Conservation (phyloP, 2,797 vertebrate species). For the Cossypha niveicapilla region DNA sequence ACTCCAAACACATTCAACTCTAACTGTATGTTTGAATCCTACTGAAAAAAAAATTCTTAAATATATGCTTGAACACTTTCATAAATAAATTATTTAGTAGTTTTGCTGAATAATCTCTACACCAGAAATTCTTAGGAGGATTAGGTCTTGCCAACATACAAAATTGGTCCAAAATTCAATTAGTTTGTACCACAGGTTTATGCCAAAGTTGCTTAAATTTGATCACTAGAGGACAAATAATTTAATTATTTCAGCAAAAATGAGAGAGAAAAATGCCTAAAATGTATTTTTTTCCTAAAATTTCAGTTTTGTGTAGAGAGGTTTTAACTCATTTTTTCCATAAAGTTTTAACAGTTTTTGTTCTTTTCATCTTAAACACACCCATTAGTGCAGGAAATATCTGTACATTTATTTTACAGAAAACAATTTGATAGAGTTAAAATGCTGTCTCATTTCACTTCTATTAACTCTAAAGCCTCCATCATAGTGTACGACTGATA, state of each 20-base stretch:
- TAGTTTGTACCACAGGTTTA: neutral
- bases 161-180: neutral
- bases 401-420: neutral
- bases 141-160: neutral
- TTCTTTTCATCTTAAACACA: neutral
- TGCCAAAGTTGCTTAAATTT: rapidly evolving
- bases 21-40: neutral
- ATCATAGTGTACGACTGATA: neutral
- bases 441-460: neutral
- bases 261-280: neutral
- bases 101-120: neutral
- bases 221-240: neutral
- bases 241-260: neutral
- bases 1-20: rapidly evolving
- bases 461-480: neutral
- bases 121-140: neutral
- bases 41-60: neutral
- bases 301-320: neutral
- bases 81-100: neutral
- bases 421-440: neutral
- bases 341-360: neutral
- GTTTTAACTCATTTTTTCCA: neutral
- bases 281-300: rapidly evolving
- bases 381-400: neutral
- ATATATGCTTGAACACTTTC: neutral